phyloP scores from a whole-genome alignment of 2,797 vertebrate species.

The Platalea minor region DNA sequence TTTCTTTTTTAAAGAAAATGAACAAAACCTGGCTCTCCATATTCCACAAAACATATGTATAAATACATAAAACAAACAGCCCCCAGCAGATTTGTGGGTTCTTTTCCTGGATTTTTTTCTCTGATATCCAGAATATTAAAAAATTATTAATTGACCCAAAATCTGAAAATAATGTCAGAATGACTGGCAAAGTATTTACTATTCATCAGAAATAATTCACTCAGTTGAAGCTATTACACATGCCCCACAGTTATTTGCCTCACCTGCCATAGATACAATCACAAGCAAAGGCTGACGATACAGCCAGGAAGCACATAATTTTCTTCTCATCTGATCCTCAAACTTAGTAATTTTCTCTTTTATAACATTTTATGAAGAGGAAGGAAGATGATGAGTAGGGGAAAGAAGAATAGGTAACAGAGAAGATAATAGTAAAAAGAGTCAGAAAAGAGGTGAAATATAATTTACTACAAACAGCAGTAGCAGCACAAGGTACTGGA shows the following conservation, averaged over 20 bases:
- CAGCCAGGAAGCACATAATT: neutral
- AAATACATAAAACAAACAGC: neutral
- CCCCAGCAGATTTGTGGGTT: neutral
- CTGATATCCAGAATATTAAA: neutral
- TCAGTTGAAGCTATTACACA: neutral
- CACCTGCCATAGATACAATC: neutral
- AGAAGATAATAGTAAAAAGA: neutral
- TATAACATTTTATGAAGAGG: neutral
- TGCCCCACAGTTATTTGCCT: neutral
- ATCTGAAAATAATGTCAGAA: neutral
- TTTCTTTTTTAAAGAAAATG: neutral
- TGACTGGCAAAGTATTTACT: neutral
- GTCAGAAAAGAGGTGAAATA: neutral
- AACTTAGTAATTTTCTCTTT: conserved; percentile 30
- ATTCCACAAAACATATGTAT: neutral
- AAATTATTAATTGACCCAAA: neutral
- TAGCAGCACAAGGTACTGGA: neutral
- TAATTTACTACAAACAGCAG: conserved; percentile 10
- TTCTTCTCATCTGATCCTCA: neutral
- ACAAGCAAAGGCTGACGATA: neutral
- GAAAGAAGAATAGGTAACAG: neutral
- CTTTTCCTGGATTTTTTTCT: neutral
- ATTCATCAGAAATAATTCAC: neutral
- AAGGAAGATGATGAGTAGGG: neutral
- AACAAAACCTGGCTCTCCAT: neutral